Conservation (phyloP, 2,797 vertebrate species). For the Artibeus lituratus region DNA sequence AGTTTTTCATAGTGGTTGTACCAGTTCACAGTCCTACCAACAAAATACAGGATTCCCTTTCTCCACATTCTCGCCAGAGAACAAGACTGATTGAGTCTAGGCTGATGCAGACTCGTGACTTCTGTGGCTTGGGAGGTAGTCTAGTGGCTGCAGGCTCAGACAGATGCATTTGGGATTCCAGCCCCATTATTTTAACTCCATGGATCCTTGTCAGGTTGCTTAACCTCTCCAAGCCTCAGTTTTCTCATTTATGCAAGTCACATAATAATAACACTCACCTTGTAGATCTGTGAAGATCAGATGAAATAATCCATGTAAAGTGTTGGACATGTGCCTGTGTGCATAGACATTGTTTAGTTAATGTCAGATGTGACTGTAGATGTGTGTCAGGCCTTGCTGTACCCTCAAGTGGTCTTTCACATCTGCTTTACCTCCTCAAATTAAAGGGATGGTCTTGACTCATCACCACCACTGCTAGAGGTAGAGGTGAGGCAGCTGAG, state of each 20-base stretch:
- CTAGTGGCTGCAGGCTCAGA: neutral
- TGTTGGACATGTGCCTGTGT: neutral
- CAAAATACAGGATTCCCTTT: neutral
- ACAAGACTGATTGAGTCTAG: neutral
- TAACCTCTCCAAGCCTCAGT: neutral
- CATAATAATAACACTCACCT: neutral
- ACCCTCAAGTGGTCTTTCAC: neutral
- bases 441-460: neutral
- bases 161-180: neutral
- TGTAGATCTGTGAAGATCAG: neutral
- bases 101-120: neutral
- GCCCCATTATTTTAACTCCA: neutral
- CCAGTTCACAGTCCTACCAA: neutral
- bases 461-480: neutral
- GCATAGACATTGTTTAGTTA: fast-evolving
- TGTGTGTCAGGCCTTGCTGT: neutral
- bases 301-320: fast-evolving
- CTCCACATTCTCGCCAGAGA: neutral
- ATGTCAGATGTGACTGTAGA: fast-evolving
- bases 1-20: neutral
- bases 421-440: neutral
- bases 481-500: neutral
- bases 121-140: neutral
- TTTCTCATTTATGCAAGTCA: neutral
- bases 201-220: neutral